A percentile compares a stretch with the other conserved stretches of the same genome.
Conservation (phyloP, 2,888 invertebrate species). For the Amorpha juglandis region DNA sequence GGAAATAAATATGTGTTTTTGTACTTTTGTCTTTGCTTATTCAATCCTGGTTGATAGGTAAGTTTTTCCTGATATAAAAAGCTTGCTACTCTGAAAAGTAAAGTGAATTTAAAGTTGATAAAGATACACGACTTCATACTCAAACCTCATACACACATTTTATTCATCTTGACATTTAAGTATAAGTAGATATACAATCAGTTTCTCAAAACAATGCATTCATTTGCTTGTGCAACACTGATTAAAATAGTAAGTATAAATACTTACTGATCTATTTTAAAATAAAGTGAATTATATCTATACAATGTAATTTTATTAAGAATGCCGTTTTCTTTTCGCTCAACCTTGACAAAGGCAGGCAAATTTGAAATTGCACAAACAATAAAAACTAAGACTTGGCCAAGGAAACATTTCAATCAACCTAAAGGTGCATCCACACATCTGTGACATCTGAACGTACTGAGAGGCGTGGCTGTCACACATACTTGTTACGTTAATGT, state of each 20-base stretch:
- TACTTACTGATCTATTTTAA: no score
- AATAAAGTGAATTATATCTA: no score
- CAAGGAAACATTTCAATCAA: slow-evolving; percentile 8
- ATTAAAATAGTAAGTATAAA: no score
- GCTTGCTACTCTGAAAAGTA: neutral
- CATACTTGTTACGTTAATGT: no score
- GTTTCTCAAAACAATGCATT: no score
- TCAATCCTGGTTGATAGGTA: slow-evolving; percentile 9
- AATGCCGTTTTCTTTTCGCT: slow-evolving; percentile 9
- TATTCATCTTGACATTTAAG: neutral
- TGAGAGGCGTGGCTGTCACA: no score
- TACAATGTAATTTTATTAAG: neutral
- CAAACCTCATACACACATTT: neutral
- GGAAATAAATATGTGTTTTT: slow-evolving; percentile 29
- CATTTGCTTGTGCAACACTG: no score
- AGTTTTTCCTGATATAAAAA: neutral
- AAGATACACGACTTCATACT: neutral
- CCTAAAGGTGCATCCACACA: no score
- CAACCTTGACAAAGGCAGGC: neutral
- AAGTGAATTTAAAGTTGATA: neutral
- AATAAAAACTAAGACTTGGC: slow-evolving; percentile 10
- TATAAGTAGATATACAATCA: no score
- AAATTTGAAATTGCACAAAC: neutral
- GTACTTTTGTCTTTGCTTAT: slow-evolving; percentile 25
- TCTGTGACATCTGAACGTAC: no score